Evolutionary conservation across 1,140 invertebrate genomes (phyloP).

Genomic region (Sycophaga agraensis): DNA sequence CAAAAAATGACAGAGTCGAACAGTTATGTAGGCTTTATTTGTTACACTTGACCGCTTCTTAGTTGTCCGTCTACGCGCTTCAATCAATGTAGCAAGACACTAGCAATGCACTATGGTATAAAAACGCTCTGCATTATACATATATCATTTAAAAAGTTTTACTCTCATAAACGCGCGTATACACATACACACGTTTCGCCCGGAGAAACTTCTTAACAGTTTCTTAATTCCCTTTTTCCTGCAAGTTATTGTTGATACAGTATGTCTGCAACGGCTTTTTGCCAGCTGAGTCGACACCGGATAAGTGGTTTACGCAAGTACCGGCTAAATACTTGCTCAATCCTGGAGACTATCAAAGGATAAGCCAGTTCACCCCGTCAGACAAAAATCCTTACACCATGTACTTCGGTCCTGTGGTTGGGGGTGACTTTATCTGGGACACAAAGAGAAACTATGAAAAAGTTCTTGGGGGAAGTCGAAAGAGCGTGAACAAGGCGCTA

Average conservation of each 20-base stretch:
- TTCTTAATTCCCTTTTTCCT: neutral
- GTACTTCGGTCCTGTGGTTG: neutral
- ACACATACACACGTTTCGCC: neutral
- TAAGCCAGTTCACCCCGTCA: neutral
- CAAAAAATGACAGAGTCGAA: slow-evolving; percentile 23
- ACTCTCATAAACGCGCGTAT: neutral
- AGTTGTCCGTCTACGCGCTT: neutral
- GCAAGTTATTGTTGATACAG: slow-evolving; percentile 1
- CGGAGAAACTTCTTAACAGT: neutral
- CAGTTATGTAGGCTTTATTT: slow-evolving; percentile 23
- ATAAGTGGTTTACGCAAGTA: neutral
- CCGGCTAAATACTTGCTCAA: neutral
- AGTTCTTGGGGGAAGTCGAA: neutral
- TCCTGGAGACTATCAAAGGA: neutral
- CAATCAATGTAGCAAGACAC: neutral
- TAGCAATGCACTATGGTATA: no score
- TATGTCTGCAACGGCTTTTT: neutral
- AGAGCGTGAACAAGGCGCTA: neutral
- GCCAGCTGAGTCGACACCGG: neutral
- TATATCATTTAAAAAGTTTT: no score
- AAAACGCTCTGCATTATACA: no score
- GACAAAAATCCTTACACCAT: neutral
- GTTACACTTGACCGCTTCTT: neutral
- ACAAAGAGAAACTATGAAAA: neutral
- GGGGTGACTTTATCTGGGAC: neutral